Percentiles rank a stretch among this genome's conserved stretches.
phyloP scores from a whole-genome alignment of 2,113 vertebrate genomes.

The Callocephalon fimbriatum region DNA sequence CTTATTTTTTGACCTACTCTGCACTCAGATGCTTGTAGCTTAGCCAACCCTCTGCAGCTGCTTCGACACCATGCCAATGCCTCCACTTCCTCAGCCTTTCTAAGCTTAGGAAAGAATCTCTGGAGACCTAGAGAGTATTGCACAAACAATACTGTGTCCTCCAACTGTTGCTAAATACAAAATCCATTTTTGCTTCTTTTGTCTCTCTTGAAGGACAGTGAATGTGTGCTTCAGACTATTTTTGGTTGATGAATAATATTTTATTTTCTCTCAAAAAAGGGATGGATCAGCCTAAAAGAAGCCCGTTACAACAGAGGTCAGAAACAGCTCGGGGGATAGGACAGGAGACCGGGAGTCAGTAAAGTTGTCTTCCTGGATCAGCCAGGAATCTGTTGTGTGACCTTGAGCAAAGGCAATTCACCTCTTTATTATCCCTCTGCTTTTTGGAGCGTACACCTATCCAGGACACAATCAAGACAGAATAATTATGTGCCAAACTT shows the following conservation, averaged over 20 bases:
- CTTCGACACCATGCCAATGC: conserved; percentile 2
- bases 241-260: background rate
- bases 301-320: background rate
- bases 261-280: background rate
- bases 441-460: background rate
- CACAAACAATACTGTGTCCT: conserved; percentile 24
- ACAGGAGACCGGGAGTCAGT: background rate
- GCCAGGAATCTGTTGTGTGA: background rate
- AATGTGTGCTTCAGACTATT: background rate
- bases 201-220: background rate
- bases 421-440: background rate
- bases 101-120: conserved; percentile 28
- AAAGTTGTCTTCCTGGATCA: background rate
- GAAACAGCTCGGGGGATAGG: background rate
- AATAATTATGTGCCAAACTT: background rate
- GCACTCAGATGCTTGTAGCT: conserved; percentile 31
- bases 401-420: background rate
- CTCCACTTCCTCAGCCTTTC: conserved; percentile 34
- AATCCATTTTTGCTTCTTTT: conserved; percentile 1
- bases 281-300: background rate
- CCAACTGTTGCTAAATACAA: conserved; percentile 32
- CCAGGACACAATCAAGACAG: background rate
- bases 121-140: background rate
- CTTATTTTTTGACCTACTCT: background rate
- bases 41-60: conserved; percentile 52